phyloP scores from a whole-genome alignment of 2,888 invertebrate genomes.

The Mesorhabditis belari region DNA sequence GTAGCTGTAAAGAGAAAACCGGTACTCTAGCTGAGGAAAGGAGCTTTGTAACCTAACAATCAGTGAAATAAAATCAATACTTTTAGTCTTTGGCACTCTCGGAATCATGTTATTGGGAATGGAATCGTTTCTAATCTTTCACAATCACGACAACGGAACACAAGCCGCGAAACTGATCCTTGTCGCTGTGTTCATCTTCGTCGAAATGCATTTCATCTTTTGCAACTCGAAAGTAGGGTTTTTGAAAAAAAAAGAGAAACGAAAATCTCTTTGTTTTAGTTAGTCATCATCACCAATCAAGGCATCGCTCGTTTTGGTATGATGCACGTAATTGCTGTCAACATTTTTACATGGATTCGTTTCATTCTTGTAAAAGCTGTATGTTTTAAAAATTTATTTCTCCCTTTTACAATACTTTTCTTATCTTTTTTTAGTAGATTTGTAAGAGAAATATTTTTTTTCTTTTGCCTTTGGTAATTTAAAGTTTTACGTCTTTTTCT shows the following conservation, averaged over 20 bases:
- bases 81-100: slow-evolving; percentile 46
- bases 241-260: too few species aligned
- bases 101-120: slow-evolving; percentile 50
- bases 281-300: slow-evolving; percentile 34
- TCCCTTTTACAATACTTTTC: too few species aligned
- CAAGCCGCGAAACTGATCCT: slow-evolving; percentile 42
- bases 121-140: slow-evolving; percentile 41
- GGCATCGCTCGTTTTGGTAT: slow-evolving; percentile 45
- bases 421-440: too few species aligned
- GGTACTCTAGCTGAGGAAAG: not conserved
- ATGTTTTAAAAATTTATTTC: not conserved
- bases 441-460: too few species aligned
- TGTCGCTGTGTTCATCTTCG: slow-evolving; percentile 46
- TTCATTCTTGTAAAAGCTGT: slow-evolving; percentile 49
- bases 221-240: slow-evolving; percentile 48
- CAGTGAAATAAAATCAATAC: not conserved
- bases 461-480: too few species aligned
- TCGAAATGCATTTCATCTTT: slow-evolving; percentile 53
- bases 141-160: not conserved
- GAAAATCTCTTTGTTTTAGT: slow-evolving; percentile 23
- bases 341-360: slow-evolving; percentile 51
- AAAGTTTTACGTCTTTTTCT: too few species aligned
- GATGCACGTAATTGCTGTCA: slow-evolving; percentile 49
- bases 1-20: too few species aligned
- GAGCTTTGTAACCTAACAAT: slow-evolving; percentile 1